Evolutionary conservation across 2,888 invertebrate genomes (phyloP).

Genomic region (Heteropelma amictum): DNA sequence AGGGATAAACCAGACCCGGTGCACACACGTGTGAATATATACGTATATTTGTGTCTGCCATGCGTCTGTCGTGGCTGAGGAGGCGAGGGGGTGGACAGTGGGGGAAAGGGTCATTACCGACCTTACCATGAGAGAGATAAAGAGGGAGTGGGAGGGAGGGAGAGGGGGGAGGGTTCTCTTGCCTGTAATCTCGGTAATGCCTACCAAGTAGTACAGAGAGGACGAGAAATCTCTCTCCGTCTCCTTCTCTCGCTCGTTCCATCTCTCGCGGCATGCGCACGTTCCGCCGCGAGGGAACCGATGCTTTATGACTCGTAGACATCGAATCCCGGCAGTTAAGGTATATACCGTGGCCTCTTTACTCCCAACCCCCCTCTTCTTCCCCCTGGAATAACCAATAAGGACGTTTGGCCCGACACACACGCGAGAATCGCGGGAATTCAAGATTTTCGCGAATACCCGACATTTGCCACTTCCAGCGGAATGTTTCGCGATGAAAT

Average conservation of each 20-base stretch:
- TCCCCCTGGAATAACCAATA: conserved; percentile 67
- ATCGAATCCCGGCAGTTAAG: conserved; percentile 71
- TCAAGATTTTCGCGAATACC: conserved; percentile 43
- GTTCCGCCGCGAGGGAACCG: conserved; percentile 56
- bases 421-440: conserved; percentile 65
- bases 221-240: conserved; percentile 36
- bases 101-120: conserved; percentile 67
- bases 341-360: conserved; percentile 60
- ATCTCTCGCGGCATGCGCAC: conserved; percentile 54
- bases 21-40: conserved; percentile 4
- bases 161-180: conserved; percentile 38
- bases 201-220: conserved; percentile 65
- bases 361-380: conserved; percentile 1
- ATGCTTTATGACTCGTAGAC: conserved; percentile 72
- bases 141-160: conserved; percentile 12
- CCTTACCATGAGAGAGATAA: conserved; percentile 35
- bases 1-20: conserved; percentile 54
- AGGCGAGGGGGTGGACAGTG: conserved; percentile 46
- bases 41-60: conserved; percentile 8
- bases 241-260: conserved; percentile 3
- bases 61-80: conserved; percentile 12
- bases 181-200: conserved; percentile 72
- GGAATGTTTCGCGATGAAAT: too few relatives aligned
- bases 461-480: too few relatives aligned
- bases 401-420: conserved; percentile 65